Evolutionary conservation across 2,113 vertebrate genomes (phyloP).

Genomic region (Prietella phreatophila): DNA sequence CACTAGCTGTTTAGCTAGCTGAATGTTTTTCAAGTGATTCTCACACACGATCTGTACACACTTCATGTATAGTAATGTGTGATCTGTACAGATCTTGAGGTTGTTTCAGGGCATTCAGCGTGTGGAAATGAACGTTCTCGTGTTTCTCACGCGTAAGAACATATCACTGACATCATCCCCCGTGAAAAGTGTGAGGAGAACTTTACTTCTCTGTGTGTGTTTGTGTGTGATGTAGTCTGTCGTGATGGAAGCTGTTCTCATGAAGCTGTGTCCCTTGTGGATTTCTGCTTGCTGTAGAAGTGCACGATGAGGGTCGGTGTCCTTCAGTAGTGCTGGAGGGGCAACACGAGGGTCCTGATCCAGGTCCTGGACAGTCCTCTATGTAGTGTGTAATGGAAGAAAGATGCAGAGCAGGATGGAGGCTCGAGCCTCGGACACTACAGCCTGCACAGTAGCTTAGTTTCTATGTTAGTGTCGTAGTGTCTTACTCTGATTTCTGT

Average conservation of each 20-base stretch:
- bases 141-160: background rate
- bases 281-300: background rate
- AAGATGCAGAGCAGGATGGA: background rate
- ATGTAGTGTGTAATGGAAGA: background rate
- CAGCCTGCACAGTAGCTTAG: background rate
- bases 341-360: background rate
- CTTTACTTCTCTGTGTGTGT: background rate
- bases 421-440: background rate
- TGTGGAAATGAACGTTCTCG: background rate
- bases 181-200: background rate
- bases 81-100: background rate
- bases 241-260: background rate
- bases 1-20: background rate
- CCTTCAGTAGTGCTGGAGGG: background rate
- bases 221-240: background rate
- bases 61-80: background rate
- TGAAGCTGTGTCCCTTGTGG: background rate
- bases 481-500: background rate
- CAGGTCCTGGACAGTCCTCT: background rate
- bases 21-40: background rate
- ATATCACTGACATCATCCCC: background rate
- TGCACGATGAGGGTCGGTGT: background rate
- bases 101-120: background rate
- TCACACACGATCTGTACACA: background rate
- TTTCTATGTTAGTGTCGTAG: too few relatives aligned